Conservation (phyloP, 2,113 vertebrate genomes). For the Pyrgilauda ruficollis region DNA sequence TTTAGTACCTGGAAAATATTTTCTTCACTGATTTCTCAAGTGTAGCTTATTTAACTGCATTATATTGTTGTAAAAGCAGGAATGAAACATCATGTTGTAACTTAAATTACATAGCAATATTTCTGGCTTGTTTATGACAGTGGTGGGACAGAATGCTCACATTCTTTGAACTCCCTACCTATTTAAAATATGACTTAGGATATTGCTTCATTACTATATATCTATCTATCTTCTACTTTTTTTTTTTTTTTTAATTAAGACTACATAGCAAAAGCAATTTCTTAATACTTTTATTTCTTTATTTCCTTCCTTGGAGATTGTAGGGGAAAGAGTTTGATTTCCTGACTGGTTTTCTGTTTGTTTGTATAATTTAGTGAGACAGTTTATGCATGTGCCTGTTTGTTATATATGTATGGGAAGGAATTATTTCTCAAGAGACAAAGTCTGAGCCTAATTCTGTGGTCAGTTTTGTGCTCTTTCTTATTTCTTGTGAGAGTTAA, state of each 20-base stretch:
- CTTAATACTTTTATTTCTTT: not conserved
- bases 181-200: not conserved
- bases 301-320: not conserved
- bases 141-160: not conserved
- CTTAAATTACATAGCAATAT: conserved; percentile 31
- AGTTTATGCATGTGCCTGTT: not conserved
- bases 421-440: not conserved
- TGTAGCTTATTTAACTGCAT: not conserved
- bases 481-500: not conserved
- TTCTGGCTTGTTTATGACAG: conserved; percentile 12
- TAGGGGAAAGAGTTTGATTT: not conserved
- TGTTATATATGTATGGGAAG: not conserved
- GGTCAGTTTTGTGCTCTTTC: not conserved
- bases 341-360: not conserved
- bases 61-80: not conserved
- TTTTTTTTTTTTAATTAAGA: not conserved
- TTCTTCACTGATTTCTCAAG: conserved; percentile 10
- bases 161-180: not conserved
- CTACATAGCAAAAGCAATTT: not conserved
- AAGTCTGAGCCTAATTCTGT: not conserved
- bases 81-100: not conserved
- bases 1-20: not conserved
- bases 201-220: not conserved
- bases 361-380: not conserved
- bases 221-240: not conserved